A percentile compares a stretch with the other conserved stretches of the same genome.
phyloP scores from a whole-genome alignment of 2,888 invertebrate genomes.

The Anoplius nigerrimus region DNA sequence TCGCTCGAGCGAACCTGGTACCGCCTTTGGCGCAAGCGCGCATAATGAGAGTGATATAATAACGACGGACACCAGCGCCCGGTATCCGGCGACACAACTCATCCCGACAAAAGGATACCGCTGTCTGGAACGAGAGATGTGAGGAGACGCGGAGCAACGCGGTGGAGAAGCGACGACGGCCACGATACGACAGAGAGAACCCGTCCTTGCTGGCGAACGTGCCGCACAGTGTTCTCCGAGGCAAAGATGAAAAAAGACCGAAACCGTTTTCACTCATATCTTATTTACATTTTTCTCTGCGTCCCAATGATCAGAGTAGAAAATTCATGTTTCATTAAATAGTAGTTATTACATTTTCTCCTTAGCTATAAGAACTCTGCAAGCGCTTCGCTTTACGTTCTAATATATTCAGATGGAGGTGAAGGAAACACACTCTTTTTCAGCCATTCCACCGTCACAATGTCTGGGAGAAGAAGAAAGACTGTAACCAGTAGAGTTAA shows the following conservation, averaged over 20 bases:
- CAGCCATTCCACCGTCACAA: slow-evolving; percentile 43
- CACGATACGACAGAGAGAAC: slow-evolving; percentile 39
- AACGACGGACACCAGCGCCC: slow-evolving; percentile 58
- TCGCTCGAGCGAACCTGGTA: slow-evolving; percentile 38
- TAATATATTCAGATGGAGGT: too few species aligned
- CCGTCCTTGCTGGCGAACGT: slow-evolving; percentile 31
- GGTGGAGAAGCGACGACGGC: slow-evolving; percentile 15
- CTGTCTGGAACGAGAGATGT: slow-evolving; percentile 33
- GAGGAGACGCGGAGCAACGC: slow-evolving; percentile 25
- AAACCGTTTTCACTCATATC: too few species aligned
- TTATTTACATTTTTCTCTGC: too few species aligned
- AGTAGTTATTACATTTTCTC: too few species aligned
- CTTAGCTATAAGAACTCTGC: too few species aligned
- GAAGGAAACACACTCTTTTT: slow-evolving; percentile 32
- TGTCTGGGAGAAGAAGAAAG: slow-evolving; percentile 36
- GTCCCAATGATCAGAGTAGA: too few species aligned
- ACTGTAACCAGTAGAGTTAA: slow-evolving; percentile 66
- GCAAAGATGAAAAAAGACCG: too few species aligned
- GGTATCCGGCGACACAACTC: slow-evolving; percentile 56
- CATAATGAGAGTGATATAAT: slow-evolving; percentile 62
- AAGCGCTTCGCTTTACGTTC: too few species aligned
- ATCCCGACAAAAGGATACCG: slow-evolving; percentile 65
- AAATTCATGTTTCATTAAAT: too few species aligned
- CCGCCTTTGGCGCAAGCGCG: slow-evolving; percentile 60
- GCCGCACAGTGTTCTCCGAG: too few species aligned